Evolutionary conservation across 1,140 invertebrate species (phyloP), one percentile per base, ranked within the genome.

Genomic region (Zaprionus taronus): DNA sequence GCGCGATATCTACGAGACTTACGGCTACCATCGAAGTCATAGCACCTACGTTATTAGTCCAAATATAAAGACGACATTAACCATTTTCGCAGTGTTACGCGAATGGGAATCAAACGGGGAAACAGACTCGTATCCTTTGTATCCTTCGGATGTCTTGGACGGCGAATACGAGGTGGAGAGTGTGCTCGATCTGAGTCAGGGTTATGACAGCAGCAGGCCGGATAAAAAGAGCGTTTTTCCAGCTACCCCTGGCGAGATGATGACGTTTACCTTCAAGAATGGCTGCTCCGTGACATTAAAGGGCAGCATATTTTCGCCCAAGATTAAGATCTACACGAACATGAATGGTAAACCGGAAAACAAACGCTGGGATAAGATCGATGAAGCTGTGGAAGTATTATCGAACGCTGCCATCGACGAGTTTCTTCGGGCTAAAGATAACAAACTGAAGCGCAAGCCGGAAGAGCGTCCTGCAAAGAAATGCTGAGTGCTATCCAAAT

Each of bases 261-360:
- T 99, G 7, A 99, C 98, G 2, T 99, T 99, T 92, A 95, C 95
- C 9, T 98, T 99, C 93, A 94, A 95, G 57, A 98, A 98, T 93
- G 98, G 97, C 1, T 95, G 97, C 78, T 95, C 97, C 6, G 94
- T 96, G 1, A 99, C 98, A 0, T 93, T 99, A 9, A 95, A 99
- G 72, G 99, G 98, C 0, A 99, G 98, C 93, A n/a, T n/a, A n/a
- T n/a, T n/a, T n/a, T n/a, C n/a, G 93, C 99, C 99, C n/a, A 99
- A 99, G 94, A 95, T 99, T 63, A 99, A 99, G 94, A 99, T 99
- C 93, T 99, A 99, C 93, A 97, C 97, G 1, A 98, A 99, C 93
- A 94, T 98, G 47, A 96, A 96, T 79, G 96, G 96, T 79, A 91
- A 94, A n/a, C 95, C 96, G 1, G 94, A 94, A 49, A 92, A 95